Evolutionary conservation across 2,113 vertebrate genomes (phyloP).

Genomic region (Sinosuthora webbiana): DNA sequence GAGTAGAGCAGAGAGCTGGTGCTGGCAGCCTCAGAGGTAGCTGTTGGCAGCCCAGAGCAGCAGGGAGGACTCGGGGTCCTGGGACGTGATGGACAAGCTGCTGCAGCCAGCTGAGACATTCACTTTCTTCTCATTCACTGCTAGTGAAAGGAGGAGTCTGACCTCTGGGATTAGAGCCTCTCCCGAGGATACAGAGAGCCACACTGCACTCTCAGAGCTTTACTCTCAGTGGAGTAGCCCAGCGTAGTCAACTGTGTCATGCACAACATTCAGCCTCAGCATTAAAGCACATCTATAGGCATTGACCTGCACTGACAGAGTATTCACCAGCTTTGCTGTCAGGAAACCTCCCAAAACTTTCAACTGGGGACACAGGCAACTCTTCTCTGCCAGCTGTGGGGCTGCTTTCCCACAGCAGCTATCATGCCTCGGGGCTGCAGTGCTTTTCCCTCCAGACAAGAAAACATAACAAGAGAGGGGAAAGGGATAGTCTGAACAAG

Average conservation of each 20-base stretch:
- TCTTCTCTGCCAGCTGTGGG: neutral
- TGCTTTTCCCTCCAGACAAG: neutral
- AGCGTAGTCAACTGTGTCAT: neutral
- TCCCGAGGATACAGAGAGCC: neutral
- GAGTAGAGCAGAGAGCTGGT: neutral
- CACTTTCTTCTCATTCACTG: neutral
- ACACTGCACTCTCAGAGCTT: neutral
- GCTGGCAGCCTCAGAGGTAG: neutral
- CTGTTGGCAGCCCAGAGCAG: neutral
- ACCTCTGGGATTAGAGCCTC: neutral
- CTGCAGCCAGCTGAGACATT: neutral
- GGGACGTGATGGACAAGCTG: rapidly evolving
- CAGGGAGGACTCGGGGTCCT: neutral
- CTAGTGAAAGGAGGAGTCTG: neutral
- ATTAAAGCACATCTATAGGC: neutral
- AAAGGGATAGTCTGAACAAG: neutral
- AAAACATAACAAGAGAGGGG: neutral
- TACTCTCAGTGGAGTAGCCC: neutral
- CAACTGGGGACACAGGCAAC: neutral
- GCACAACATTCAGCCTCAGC: neutral
- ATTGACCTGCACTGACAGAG: neutral
- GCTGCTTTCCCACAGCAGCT: neutral
- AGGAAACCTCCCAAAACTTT: neutral
- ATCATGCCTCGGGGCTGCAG: neutral
- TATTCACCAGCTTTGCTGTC: neutral